Base-by-base conservation (phyloP, 1,140 invertebrate species). In the Sitodiplosis mosellana region DNA sequence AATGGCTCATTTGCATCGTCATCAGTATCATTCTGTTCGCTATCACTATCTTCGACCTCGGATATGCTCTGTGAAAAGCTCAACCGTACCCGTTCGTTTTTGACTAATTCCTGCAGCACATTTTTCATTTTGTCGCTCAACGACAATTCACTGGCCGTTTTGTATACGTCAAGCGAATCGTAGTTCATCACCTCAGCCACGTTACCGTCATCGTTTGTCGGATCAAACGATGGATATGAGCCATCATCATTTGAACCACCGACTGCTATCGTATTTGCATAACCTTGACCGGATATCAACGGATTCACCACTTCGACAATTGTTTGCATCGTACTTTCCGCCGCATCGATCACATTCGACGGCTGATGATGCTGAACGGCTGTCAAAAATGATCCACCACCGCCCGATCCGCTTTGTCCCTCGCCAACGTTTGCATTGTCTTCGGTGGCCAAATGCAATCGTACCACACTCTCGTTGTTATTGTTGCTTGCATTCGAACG, bases 81-180 rank as follows among this genome's bases (percentile, higher is more conserved):
- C 51, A 63, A 63, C 60, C 63, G 63, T 41, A 64, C 62, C 46
- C 62, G 56, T 46, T 64, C 58, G 53, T 64, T 63, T 48, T 63
- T 59, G 42, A 64, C 52, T 43, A 64, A 52, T 50, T 64, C 62
- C 53, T 63, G 57, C 22, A 64, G 59, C 42, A 64, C 62, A 55
- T 62, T 64, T 53, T 64, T 64, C 62, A 64, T 64, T 60, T 64
- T 64, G 46, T 62, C 62, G 55, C 64, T 64, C 54, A 64, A 55
- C 48, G 62, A 64, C 47, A 64, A 52, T 53, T 64, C 62, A 15
- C n/a, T 37, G 8, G 33, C 45, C 21, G 46, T 37, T 6, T 34
- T 18, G 5, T 22, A 19, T 15, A 33, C 14, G 5, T 36, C 33
- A 38, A 46, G 11, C 14, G 47, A 33, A 40, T 54, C 27, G 10